Evolutionary conservation across 2,797 vertebrate genomes (phyloP).

Genomic region (Notolabrus celidotus): DNA sequence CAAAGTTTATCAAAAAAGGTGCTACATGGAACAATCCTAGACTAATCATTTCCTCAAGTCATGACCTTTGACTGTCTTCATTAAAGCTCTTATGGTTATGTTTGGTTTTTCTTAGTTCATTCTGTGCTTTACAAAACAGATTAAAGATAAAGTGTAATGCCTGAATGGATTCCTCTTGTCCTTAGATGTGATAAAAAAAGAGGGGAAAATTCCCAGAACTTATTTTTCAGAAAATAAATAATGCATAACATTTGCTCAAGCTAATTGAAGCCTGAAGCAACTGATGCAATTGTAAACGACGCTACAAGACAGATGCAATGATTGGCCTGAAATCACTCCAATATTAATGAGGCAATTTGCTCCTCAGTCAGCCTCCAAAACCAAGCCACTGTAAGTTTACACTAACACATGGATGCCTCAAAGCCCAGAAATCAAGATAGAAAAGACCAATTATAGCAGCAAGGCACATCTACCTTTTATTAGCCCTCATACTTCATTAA

Average conservation of each 20-base stretch:
- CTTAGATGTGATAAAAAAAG: slow-evolving; percentile 25
- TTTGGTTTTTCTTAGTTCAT: slow-evolving; percentile 52
- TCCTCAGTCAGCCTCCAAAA: slow-evolving; percentile 61
- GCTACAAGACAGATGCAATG: slow-evolving; percentile 59
- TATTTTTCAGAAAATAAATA: slow-evolving; percentile 60
- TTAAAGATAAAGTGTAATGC: slow-evolving; percentile 19
- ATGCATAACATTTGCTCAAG: slow-evolving; percentile 59
- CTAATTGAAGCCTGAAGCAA: slow-evolving; percentile 62
- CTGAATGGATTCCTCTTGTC: slow-evolving; percentile 17
- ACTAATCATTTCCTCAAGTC: slow-evolving; percentile 44
- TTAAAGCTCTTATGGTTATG: slow-evolving; percentile 39
- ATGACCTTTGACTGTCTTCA: slow-evolving; percentile 32
- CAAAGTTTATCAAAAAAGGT: slow-evolving; percentile 20
- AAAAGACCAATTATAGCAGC: slow-evolving; percentile 77
- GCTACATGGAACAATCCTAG: slow-evolving; percentile 7
- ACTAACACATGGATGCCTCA: slow-evolving; percentile 58
- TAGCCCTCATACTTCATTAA: slow-evolving; percentile 74
- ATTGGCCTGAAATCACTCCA: slow-evolving; percentile 71
- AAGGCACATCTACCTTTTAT: slow-evolving; percentile 75
- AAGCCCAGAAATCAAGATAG: slow-evolving; percentile 67
- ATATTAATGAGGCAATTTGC: slow-evolving; percentile 76
- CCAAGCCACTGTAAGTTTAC: slow-evolving; percentile 51
- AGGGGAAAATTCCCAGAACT: slow-evolving; percentile 19
- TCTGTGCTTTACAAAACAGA: slow-evolving; percentile 21
- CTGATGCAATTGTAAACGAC: slow-evolving; percentile 55